These are phyloP conservation scores for Hemicrepidius hirtus DNA, from an alignment of 2,888 invertebrate genomes.

Conservation along the genomic window DNA sequence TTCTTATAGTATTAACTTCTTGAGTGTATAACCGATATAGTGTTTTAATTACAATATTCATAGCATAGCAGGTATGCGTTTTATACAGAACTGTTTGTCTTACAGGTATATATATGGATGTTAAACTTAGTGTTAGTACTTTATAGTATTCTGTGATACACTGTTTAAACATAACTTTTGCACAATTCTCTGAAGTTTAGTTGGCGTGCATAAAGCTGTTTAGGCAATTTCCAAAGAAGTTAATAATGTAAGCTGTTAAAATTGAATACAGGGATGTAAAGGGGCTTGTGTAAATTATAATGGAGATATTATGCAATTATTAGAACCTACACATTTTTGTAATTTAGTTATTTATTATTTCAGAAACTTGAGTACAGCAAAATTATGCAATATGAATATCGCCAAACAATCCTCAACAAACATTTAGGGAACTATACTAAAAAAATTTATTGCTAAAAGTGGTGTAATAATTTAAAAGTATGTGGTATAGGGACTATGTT, in stretches of 20 bases:
- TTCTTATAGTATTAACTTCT: background rate
- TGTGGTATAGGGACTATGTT: too few relatives aligned
- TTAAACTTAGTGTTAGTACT: conserved; percentile 40
- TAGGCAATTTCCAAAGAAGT: conserved; percentile 18
- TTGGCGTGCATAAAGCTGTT: conserved; percentile 34
- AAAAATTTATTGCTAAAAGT: too few relatives aligned
- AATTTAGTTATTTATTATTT: background rate
- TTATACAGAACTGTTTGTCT: conserved; percentile 20
- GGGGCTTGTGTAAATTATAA: conserved; percentile 9
- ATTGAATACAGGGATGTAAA: conserved; percentile 33
- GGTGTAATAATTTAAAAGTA: too few relatives aligned
- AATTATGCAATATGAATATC: background rate
- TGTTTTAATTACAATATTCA: conserved; percentile 19
- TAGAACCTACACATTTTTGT: background rate
- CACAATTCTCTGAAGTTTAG: conserved; percentile 34
- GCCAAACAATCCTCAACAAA: too few relatives aligned
- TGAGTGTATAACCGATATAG: background rate
- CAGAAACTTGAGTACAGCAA: conserved; percentile 8
- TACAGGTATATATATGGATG: conserved; percentile 28
- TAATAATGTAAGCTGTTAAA: conserved; percentile 10
- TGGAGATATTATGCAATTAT: background rate
- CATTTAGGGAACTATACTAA: too few relatives aligned
- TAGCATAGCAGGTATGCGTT: conserved; percentile 7
- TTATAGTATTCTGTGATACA: conserved; percentile 50
- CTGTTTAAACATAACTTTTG: conserved; percentile 41